Base-by-base conservation (phyloP, 1,140 invertebrate genomes). In the Nasonia giraulti region DNA sequence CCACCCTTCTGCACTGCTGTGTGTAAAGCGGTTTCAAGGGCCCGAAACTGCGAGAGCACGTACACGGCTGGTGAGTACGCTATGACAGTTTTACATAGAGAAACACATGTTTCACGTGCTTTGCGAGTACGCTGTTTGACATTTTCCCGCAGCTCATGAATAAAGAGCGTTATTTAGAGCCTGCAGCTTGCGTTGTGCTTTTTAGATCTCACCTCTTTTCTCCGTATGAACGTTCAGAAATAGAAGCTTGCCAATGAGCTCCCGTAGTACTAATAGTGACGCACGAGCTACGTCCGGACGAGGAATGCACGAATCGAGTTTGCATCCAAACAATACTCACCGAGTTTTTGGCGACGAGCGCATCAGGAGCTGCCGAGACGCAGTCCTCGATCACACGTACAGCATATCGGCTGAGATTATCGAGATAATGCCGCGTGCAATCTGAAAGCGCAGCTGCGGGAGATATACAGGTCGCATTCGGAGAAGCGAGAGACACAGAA, bases 21-120 rank as follows among this genome's bases (percentile, higher is more conserved):
- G 20, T 62, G 20, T 62, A n/a, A 62, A 62, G 17, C 55, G 55
- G 20, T 62, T 62, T 62, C 55, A 27, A 71, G 23, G 23, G 27
- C 23, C 20, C 31, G 69, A 27, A 71, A 71, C 69, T 71, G 84
- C 80, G 69, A 68, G 78, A 85, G 82, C 76, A 77, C 44, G 66
- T 84, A 50, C 73, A 14, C 27, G 10, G 27, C 27, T 33, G 69
- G 69, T 71, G 31, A 71, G 69, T 71, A 71, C 69, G 14, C 31
- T 71, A 71, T 71, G 31, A 71, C 69, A 71, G 69, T 14, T 33
- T 62, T n/a, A 62, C 14, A 62, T n/a, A 7, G 2, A 62, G 55
- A 62, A 62, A 62, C 55, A 62, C 17, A n/a, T 62, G 55, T 62
- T 62, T 62, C 55, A n/a, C 55, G 55, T 62, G n/a, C 55, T 62